Evolutionary conservation across 2,888 invertebrate genomes (phyloP).

Genomic region (Thymelicus sylvestris): DNA sequence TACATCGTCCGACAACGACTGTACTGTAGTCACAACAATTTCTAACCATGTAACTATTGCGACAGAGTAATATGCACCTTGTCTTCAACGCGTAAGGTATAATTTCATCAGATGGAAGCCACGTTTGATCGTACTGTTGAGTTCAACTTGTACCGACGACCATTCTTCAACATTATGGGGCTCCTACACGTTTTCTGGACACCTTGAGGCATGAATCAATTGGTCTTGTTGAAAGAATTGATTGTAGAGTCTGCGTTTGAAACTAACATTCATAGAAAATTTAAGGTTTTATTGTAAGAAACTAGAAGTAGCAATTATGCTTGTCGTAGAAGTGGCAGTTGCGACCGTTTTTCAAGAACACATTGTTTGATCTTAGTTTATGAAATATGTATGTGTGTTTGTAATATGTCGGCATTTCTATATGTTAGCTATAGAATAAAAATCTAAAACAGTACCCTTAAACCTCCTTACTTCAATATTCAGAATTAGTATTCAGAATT

Average conservation of each 20-base stretch:
- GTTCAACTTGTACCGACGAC: constrained; percentile 14
- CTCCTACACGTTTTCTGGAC: constrained; percentile 39
- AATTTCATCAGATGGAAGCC: background rate
- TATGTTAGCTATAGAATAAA: no score
- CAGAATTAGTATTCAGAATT: no score
- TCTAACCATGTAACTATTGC: background rate
- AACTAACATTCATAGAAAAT: background rate
- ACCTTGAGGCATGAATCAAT: constrained; percentile 37
- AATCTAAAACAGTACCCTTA: no score
- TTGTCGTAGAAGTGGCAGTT: no score
- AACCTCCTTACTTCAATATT: no score
- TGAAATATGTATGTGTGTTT: no score
- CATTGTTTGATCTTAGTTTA: no score
- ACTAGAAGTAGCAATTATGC: no score
- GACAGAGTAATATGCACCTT: background rate
- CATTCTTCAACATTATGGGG: constrained; percentile 37
- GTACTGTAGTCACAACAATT: constrained; percentile 27
- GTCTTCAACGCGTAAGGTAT: background rate
- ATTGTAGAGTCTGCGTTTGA: constrained; percentile 25
- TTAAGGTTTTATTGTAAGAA: background rate
- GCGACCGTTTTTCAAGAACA: no score
- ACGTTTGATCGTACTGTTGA: background rate
- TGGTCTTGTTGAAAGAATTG: constrained; percentile 35
- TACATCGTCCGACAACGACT: constrained; percentile 36
- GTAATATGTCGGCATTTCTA: no score